These are phyloP conservation scores for Andrena camellia DNA, from an alignment of 2,888 invertebrate genomes.

Conservation along the genomic window DNA sequence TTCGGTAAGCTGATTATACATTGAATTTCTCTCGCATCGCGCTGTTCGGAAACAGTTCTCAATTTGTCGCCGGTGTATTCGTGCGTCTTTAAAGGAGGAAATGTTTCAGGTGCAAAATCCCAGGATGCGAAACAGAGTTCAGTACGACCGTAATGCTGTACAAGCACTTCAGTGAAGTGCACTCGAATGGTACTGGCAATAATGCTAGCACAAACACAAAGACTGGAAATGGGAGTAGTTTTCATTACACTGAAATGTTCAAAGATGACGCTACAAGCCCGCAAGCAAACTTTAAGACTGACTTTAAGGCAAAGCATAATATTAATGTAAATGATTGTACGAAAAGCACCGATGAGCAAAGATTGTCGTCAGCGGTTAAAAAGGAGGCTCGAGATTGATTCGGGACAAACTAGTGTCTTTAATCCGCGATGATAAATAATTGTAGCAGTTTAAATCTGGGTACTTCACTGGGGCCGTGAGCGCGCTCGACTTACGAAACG, in stretches of 20 bases:
- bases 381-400: constrained; percentile 81
- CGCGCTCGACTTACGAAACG: constrained; percentile 22
- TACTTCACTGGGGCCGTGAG: constrained; percentile 62
- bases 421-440: constrained; percentile 56
- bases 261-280: constrained; percentile 79
- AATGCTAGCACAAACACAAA: constrained; percentile 80
- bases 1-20: constrained; percentile 72
- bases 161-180: constrained; percentile 81
- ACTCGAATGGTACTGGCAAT: constrained; percentile 74
- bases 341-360: constrained; percentile 75
- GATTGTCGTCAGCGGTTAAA: constrained; percentile 56
- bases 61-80: neutral
- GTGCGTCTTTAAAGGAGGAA: neutral
- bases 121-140: constrained; percentile 81
- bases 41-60: neutral
- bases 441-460: constrained; percentile 53
- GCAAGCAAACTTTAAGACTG: constrained; percentile 83
- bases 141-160: constrained; percentile 78
- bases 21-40: neutral
- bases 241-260: constrained; percentile 79
- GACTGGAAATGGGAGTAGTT: constrained; percentile 83
- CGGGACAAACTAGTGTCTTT: constrained; percentile 50
- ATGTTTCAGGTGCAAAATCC: constrained; percentile 80
- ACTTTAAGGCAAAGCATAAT: constrained; percentile 83
- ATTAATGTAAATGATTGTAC: constrained; percentile 78